Percentiles rank a stretch among this genome's conserved stretches.
phyloP scores from a whole-genome alignment of 2,797 vertebrate species.

The Pseudocheirus occidentalis region DNA sequence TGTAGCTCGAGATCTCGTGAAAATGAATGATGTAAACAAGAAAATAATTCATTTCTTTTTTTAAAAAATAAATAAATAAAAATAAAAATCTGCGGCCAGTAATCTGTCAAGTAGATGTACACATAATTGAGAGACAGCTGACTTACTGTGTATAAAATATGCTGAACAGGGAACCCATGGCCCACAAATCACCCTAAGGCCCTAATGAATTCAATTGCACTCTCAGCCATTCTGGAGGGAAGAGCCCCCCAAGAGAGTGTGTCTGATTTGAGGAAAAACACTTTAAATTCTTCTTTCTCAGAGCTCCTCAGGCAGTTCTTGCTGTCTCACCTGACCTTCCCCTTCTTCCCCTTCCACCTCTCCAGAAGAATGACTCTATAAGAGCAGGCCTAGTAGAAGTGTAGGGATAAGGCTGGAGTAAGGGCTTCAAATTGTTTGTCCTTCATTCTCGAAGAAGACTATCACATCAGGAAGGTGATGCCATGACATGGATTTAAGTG shows the following conservation, averaged over 20 bases:
- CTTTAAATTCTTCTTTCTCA: neutral
- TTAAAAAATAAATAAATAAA: too few species aligned
- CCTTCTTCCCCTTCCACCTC: neutral
- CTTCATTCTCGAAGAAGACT: too few species aligned
- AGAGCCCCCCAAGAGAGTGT: neutral
- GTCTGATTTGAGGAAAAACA: neutral
- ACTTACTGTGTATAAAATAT: neutral
- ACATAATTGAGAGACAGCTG: neutral
- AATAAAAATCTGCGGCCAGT: neutral
- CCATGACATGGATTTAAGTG: too few species aligned
- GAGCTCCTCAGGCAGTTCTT: neutral
- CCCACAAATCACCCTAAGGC: neutral
- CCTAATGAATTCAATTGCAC: neutral
- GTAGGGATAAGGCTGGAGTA: neutral
- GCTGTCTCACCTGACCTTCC: neutral
- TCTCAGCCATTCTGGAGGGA: neutral
- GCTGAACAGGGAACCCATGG: neutral
- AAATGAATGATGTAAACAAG: too few species aligned
- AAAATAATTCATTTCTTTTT: too few species aligned
- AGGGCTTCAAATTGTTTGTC: neutral
- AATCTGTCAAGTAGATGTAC: neutral
- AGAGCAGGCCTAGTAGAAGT: neutral
- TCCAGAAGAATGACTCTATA: neutral
- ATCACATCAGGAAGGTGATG: too few species aligned
- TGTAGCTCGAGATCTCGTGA: too few species aligned